Percentiles rank a stretch among this genome's conserved stretches.
These are phyloP conservation scores for Drosophila mimetica DNA, from an alignment of 2,888 invertebrate genomes.

Conservation along the genomic window DNA sequence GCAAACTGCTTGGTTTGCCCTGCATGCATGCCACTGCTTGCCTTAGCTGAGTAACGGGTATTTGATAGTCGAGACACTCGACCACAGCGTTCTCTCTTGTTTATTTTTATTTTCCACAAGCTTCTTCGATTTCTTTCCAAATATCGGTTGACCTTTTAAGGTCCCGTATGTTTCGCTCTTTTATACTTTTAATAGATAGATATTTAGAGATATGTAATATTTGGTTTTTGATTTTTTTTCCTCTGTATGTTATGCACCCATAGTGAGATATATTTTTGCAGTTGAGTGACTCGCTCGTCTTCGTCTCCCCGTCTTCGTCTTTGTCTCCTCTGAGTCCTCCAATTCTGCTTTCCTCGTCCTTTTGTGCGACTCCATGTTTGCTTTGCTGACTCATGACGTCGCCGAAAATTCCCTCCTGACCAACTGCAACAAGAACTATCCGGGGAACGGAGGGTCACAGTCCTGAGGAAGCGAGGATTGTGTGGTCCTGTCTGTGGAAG, in stretches of 20 bases:
- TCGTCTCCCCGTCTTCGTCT: conserved; percentile 14
- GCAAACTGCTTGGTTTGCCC: no score
- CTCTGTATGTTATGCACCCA: conserved; percentile 25
- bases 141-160: no score
- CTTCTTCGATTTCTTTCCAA: no score
- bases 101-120: no score
- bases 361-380: conserved; percentile 59
- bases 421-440: conserved; percentile 52
- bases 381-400: conserved; percentile 77
- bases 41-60: no score
- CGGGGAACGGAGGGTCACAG: conserved; percentile 2
- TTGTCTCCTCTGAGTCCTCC: conserved; percentile 5
- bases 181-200: no score
- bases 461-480: conserved; percentile 5
- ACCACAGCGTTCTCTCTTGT: no score
- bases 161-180: no score
- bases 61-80: no score
- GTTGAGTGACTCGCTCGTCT: conserved; percentile 66
- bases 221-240: not conserved
- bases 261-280: conserved; percentile 72
- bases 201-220: no score
- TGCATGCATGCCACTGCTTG: no score
- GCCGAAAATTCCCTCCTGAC: conserved; percentile 65
- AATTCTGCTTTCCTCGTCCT: conserved; percentile 24
- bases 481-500: conserved; percentile 22